phyloP scores from a whole-genome alignment of 2,888 invertebrate genomes.

The Proisotoma minuta region DNA sequence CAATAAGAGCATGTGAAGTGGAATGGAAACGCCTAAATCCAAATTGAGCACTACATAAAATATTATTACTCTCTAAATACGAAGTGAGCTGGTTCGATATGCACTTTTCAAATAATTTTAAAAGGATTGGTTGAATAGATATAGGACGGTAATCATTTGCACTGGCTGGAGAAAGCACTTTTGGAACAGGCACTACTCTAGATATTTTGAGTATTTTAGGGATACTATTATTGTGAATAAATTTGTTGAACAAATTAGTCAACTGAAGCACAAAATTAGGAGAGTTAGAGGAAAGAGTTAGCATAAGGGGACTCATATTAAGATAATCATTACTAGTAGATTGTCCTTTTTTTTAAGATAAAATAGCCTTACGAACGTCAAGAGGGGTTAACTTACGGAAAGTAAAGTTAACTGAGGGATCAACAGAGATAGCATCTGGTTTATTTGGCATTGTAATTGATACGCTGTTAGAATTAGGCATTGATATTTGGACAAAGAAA shows the following conservation, averaged over 20 bases:
- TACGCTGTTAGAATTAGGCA: not conserved
- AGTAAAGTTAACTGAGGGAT: not conserved
- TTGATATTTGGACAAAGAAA: not conserved
- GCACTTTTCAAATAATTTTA: conserved; percentile 14
- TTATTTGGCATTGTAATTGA: not conserved
- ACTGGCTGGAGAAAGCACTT: not conserved
- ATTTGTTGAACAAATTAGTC: not conserved
- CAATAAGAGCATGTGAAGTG: conserved; percentile 15
- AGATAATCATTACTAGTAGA: not conserved
- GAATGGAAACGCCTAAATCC: conserved; percentile 6
- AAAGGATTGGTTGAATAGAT: conserved; percentile 7
- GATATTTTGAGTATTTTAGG: not conserved
- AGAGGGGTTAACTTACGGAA: not conserved
- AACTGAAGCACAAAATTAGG: not conserved
- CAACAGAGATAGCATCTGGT: too few species aligned
- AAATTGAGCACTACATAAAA: conserved; percentile 8
- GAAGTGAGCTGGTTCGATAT: not conserved
- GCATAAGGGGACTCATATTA: not conserved
- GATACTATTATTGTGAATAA: not conserved
- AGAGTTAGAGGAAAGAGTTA: not conserved
- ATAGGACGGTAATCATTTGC: not conserved
- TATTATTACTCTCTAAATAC: not conserved
- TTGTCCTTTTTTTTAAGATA: not conserved
- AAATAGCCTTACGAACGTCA: not conserved
- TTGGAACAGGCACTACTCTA: not conserved